Conservation (phyloP, 2,113 vertebrate genomes). For the Xiphias gladius region DNA sequence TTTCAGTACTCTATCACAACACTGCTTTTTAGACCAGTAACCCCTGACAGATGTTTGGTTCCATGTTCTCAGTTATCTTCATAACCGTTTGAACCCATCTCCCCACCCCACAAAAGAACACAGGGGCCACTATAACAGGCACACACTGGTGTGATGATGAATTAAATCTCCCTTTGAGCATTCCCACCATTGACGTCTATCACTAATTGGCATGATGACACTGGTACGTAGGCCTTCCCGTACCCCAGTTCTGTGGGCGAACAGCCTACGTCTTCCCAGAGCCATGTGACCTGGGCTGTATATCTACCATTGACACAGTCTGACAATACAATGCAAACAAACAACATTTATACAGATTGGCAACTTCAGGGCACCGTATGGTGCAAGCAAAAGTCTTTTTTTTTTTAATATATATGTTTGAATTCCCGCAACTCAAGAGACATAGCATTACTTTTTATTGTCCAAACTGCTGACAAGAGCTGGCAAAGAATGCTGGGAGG, state of each 20-base stretch:
- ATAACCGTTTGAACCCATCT: conserved; percentile 36
- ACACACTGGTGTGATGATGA: conserved; percentile 97
- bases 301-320: conserved; percentile 94
- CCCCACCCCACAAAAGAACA: conserved; percentile 75
- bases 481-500: conserved; percentile 83
- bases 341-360: conserved; percentile 96
- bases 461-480: conserved; percentile 84
- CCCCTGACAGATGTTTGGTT: conserved; percentile 64
- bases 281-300: conserved; percentile 88
- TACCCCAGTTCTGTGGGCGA: conserved; percentile 54
- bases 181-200: conserved; percentile 76
- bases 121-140: conserved; percentile 94
- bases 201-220: conserved; percentile 95
- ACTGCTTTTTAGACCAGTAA: conserved; percentile 67
- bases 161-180: conserved; percentile 71
- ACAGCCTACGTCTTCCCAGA: conserved; percentile 82
- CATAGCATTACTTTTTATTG: conserved; percentile 92
- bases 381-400: conserved; percentile 86
- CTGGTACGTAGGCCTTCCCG: conserved; percentile 84
- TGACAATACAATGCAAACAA: conserved; percentile 91
- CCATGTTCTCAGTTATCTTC: conserved; percentile 35
- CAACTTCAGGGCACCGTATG: conserved; percentile 93
- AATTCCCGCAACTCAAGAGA: conserved; percentile 77
- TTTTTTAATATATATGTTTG: conserved; percentile 78
- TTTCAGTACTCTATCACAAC: conserved; percentile 66